Conservation (phyloP, 2,797 vertebrate species). For the Pteronotus mesoamericanus region DNA sequence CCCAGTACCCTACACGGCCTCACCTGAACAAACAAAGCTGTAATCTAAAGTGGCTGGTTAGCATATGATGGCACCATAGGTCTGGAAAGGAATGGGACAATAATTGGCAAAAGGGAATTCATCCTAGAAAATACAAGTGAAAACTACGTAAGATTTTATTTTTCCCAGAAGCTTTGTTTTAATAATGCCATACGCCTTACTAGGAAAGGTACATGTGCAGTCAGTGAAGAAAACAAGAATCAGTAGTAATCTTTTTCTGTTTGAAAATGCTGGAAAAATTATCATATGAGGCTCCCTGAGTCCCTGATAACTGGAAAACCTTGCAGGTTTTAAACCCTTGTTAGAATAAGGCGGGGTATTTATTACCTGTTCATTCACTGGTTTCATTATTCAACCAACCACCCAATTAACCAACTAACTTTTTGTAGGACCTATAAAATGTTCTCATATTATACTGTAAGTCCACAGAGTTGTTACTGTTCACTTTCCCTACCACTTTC, state of each 20-base stretch:
- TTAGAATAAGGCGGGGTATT: background rate
- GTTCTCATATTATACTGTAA: background rate
- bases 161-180: background rate
- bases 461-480: background rate
- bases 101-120: background rate
- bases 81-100: background rate
- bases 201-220: background rate
- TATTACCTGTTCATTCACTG: background rate
- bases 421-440: background rate
- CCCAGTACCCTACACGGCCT: background rate
- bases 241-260: background rate
- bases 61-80: background rate
- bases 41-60: background rate
- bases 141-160: background rate
- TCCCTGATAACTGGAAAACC: background rate
- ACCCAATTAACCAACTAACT: background rate
- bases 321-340: constrained; percentile 10
- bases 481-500: background rate
- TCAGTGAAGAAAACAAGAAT: background rate
- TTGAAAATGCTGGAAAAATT: background rate
- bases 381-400: background rate
- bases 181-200: background rate
- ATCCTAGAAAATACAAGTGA: background rate
- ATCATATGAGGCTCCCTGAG: background rate
- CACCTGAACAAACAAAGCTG: background rate